Evolutionary conservation across 1,140 invertebrate genomes (phyloP).

Genomic region (Macrobrachium rosenbergii): DNA sequence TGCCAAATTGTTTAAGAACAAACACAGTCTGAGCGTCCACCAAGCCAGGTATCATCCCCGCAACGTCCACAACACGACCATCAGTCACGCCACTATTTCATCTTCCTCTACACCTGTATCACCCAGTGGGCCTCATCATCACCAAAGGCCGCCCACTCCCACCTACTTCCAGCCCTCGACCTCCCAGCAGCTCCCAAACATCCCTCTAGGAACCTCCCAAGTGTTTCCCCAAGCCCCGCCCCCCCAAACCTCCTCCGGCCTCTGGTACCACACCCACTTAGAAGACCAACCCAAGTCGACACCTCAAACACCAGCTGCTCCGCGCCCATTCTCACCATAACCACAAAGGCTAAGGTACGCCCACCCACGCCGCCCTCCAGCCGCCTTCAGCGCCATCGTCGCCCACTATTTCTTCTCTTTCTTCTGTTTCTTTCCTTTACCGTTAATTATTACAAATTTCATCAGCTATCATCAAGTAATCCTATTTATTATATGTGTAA

Average conservation of each 20-base stretch:
- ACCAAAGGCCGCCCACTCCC: constrained; percentile 45
- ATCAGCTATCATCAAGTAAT: not conserved
- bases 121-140: constrained; percentile 23
- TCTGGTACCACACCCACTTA: constrained; percentile 57
- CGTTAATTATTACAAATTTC: not conserved
- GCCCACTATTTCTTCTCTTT: constrained; percentile 1
- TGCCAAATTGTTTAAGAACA: constrained; percentile 65
- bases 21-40: constrained; percentile 65
- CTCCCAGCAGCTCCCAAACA: constrained; percentile 50
- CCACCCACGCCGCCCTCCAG: constrained; percentile 45
- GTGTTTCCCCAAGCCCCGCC: constrained; percentile 49
- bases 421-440: not conserved
- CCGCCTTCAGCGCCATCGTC: not conserved
- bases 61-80: constrained; percentile 39
- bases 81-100: not conserved
- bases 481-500: too few species aligned
- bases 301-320: constrained; percentile 44
- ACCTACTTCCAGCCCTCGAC: constrained; percentile 52
- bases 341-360: constrained; percentile 56
- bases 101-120: constrained; percentile 33
- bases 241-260: constrained; percentile 48
- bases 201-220: constrained; percentile 38
- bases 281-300: constrained; percentile 44
- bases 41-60: constrained; percentile 65
- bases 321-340: constrained; percentile 54